Conservation (phyloP, 2,113 vertebrate genomes). For the Halcyon malimbica region DNA sequence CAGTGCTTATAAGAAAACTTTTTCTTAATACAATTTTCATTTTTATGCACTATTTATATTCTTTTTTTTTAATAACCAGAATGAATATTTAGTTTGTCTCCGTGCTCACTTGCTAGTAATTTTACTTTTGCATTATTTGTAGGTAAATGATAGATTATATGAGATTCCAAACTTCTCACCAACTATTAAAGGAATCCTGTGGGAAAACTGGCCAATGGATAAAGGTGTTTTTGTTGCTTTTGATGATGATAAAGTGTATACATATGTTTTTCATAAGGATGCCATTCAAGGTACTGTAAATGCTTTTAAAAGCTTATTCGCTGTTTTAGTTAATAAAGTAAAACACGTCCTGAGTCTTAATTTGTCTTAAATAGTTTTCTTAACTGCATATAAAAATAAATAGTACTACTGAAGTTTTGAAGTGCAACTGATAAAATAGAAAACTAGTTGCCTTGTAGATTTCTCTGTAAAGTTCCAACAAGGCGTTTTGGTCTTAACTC, state of each 20-base stretch:
- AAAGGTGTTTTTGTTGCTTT: slow-evolving; percentile 91
- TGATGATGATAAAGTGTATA: slow-evolving; percentile 93
- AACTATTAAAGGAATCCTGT: slow-evolving; percentile 92
- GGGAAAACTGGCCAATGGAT: slow-evolving; percentile 93
- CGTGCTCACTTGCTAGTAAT: neutral
- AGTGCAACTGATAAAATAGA: neutral
- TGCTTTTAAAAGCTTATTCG: neutral
- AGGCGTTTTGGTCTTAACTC: neutral
- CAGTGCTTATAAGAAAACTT: neutral
- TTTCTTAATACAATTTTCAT: neutral
- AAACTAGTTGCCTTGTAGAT: neutral
- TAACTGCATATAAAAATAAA: neutral
- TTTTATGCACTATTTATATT: neutral
- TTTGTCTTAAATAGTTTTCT: neutral
- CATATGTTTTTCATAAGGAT: slow-evolving; percentile 91
- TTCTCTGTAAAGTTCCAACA: neutral
- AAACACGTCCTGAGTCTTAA: neutral
- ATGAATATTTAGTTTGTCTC: neutral
- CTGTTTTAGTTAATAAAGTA: neutral
- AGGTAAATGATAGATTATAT: slow-evolving; percentile 83
- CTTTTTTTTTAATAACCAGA: neutral
- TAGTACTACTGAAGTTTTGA: neutral
- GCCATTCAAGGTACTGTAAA: slow-evolving; percentile 88
- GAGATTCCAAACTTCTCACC: slow-evolving; percentile 95
- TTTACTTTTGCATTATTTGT: slow-evolving; percentile 17